phyloP scores from a whole-genome alignment of 2,888 invertebrate species.

The Macrophya alboannulata region DNA sequence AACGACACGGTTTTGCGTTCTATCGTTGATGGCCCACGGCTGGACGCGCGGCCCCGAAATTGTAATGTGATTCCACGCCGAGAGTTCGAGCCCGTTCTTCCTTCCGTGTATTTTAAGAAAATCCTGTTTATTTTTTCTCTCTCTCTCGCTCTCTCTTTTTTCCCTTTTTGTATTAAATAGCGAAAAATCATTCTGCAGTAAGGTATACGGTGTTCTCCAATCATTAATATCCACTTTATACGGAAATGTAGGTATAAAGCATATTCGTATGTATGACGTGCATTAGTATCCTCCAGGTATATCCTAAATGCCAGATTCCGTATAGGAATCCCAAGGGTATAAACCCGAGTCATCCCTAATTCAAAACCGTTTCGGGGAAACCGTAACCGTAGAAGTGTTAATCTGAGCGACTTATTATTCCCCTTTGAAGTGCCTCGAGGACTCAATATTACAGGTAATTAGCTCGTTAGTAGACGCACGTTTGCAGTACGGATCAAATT shows the following conservation, averaged over 20 bases:
- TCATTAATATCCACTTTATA: not conserved
- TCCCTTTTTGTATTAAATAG: not conserved
- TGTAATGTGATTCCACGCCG: conserved; percentile 50
- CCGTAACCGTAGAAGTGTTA: conserved; percentile 49
- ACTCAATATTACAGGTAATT: conserved; percentile 45
- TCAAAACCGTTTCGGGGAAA: conserved; percentile 42
- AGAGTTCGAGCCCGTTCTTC: conserved; percentile 12
- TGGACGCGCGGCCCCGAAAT: conserved; percentile 53
- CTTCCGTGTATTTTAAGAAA: conserved; percentile 21
- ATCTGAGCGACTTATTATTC: conserved; percentile 45
- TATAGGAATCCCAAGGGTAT: conserved; percentile 26
- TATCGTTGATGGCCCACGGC: conserved; percentile 54
- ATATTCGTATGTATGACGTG: not conserved
- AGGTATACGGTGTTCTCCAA: not conserved
- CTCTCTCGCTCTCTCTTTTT: not conserved
- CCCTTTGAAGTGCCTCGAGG: conserved; percentile 43
- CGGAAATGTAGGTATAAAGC: not conserved
- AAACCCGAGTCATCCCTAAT: conserved; percentile 43
- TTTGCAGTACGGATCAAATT: conserved; percentile 33
- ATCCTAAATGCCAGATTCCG: not conserved
- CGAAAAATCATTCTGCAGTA: not conserved
- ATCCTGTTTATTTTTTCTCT: conserved; percentile 27
- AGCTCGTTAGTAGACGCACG: conserved; percentile 34
- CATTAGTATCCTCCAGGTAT: not conserved
- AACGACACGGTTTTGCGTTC: conserved; percentile 49